Evolutionary conservation across 2,888 invertebrate species (phyloP).

Genomic region (Meteorus cinctellus): DNA sequence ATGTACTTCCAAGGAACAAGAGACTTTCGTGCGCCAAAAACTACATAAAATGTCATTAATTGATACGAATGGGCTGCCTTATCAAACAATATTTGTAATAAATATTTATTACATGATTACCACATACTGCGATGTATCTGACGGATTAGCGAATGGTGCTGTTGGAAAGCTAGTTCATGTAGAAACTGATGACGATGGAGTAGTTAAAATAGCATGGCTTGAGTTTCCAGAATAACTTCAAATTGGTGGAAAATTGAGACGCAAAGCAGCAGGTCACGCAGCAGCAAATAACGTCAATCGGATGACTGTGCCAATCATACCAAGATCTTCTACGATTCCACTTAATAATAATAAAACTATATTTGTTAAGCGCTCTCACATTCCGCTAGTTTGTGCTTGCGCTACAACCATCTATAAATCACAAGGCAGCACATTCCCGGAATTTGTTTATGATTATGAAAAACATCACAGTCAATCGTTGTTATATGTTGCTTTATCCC

Average conservation of each 20-base stretch:
- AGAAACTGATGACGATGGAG: too few relatives aligned
- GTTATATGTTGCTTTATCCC: constrained; percentile 46
- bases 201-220: too few relatives aligned
- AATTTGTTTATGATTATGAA: constrained; percentile 48
- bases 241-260: too few relatives aligned
- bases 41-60: constrained; percentile 53
- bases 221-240: too few relatives aligned
- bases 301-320: too few relatives aligned
- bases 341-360: constrained; percentile 41
- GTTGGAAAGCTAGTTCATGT: too few relatives aligned
- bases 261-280: too few relatives aligned
- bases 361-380: constrained; percentile 41
- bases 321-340: constrained; percentile 32
- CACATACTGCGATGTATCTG: constrained; percentile 62
- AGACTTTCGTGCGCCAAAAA: constrained; percentile 33
- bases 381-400: constrained; percentile 44
- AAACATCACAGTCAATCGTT: constrained; percentile 40
- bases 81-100: constrained; percentile 52
- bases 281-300: too few relatives aligned
- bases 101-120: constrained; percentile 57
- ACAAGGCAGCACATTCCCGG: constrained; percentile 44
- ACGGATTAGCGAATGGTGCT: too few relatives aligned
- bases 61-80: constrained; percentile 61
- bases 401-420: constrained; percentile 51
- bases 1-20: constrained; percentile 23